Evolutionary conservation across 2,888 invertebrate genomes (phyloP), one percentile per base, ranked within the genome.

Genomic region (Orgyia antiqua): DNA sequence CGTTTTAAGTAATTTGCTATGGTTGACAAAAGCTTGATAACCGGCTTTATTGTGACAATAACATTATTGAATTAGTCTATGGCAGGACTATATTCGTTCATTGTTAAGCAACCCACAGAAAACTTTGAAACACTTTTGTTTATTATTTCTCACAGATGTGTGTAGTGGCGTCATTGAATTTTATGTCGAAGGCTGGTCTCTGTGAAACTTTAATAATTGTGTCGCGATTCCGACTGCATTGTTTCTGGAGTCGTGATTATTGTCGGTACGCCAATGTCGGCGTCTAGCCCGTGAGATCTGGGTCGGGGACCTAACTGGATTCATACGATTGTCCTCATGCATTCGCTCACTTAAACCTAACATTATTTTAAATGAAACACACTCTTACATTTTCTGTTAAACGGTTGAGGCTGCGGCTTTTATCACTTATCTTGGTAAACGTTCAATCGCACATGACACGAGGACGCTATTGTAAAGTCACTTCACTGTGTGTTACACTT

Each of bases 361-460:
- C 6, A 4, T 4, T 6, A 6, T 4, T 15, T 15, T n/a, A n/a
- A n/a, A n/a, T n/a, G n/a, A 71, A 72, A 68, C 69, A 68, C 68
- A 65, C 66, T 68, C 84, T 86, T 86, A 86, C 84, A 68, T 86
- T 86, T 71, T 61, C 51, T 60, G 62, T 68, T 64, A 74, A 59
- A 73, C 72, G 79, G 84, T 67, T 70, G 84, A 82, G 79, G 83
- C 86, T 83, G 84, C 84, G 67, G 71, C 72, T 68, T 58, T 61
- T 46, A 64, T 60, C 68, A 72, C 78, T 75, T 61, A 66, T 65
- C 52, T 61, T 57, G 34, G 54, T 59, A n/a, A 60, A 56, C 48
- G 56, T 69, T 76, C 74, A 72, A 52, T 60, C 57, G 79, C 82
- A 83, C 84, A 84, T 83, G 61, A 69, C 82, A 79, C 77, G 74